Conservation (phyloP, 2,888 invertebrate species). For the Empis stercorea region DNA sequence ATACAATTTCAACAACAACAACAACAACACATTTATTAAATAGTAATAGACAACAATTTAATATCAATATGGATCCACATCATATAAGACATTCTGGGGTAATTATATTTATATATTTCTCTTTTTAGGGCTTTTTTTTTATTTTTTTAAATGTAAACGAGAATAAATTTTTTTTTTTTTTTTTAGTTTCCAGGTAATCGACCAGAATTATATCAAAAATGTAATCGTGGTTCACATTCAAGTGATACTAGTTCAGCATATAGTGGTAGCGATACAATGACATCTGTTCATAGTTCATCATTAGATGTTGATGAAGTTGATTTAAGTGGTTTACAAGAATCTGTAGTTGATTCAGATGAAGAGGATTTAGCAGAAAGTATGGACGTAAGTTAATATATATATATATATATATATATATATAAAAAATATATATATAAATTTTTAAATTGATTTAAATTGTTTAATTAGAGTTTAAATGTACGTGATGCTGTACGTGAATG, state of each 20-base stretch:
- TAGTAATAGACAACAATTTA: not conserved
- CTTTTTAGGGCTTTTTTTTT: no score
- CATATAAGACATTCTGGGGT: conserved; percentile 14
- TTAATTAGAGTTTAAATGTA: conserved; percentile 62
- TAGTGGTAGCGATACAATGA: conserved; percentile 93
- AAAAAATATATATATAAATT: not conserved
- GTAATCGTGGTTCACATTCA: conserved; percentile 69
- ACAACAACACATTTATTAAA: not conserved
- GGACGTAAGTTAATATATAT: conserved; percentile 60
- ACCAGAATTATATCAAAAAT: conserved; percentile 73
- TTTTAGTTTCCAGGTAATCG: conserved; percentile 16
- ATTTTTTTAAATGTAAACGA: no score
- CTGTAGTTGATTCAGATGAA: conserved; percentile 91
- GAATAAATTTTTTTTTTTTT: not conserved
- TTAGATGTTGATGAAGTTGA: conserved; percentile 75
- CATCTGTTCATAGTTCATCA: conserved; percentile 79
- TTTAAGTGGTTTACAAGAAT: conserved; percentile 86
- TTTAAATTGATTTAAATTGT: not conserved
- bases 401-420: conserved; percentile 3
- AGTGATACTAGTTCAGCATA: conserved; percentile 95
- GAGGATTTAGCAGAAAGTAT: conserved; percentile 81
- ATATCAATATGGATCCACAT: conserved; percentile 12
- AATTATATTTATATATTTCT: no score
- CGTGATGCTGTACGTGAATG: conserved; percentile 94
- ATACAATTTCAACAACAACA: no score